Percentiles rank a stretch among this genome's conserved stretches.
Evolutionary conservation across 2,888 invertebrate genomes (phyloP).

Genomic region (Cheiracanthium punctorium): DNA sequence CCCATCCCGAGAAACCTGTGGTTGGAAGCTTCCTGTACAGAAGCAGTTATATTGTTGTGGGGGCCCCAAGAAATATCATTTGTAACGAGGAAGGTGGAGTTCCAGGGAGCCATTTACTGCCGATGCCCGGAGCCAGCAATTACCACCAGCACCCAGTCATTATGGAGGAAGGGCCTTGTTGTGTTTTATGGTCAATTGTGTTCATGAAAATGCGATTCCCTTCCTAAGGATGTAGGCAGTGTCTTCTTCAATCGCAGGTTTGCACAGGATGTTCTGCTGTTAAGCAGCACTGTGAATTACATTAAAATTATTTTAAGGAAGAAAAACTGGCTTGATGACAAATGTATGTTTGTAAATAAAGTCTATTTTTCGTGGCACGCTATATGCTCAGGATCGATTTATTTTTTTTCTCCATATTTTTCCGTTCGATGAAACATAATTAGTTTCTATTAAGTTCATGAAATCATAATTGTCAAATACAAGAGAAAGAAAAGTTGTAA

Average conservation of each 20-base stretch:
- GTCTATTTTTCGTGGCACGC: no score
- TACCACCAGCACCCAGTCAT: conserved; percentile 55
- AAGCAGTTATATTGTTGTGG: conserved; percentile 19
- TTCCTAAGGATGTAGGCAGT: background rate
- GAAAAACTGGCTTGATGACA: no score
- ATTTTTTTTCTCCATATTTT: no score
- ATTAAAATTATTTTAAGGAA: background rate
- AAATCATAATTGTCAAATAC: no score
- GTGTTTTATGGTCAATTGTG: conserved; percentile 69
- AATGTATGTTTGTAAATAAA: no score
- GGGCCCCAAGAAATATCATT: conserved; percentile 26
- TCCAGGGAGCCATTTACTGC: conserved; percentile 41
- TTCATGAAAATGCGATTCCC: conserved; percentile 32
- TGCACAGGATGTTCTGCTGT: background rate
- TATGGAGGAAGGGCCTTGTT: conserved; percentile 48
- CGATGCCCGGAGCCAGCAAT: conserved; percentile 38
- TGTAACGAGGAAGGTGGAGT: conserved; percentile 50
- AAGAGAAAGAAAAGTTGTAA: no score
- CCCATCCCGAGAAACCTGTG: conserved; percentile 36
- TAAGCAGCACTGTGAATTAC: background rate
- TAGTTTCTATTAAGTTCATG: no score
- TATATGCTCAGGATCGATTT: no score
- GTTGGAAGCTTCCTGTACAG: conserved; percentile 55
- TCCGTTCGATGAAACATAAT: no score
- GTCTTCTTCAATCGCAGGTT: background rate